Percentiles rank a stretch among this genome's conserved stretches.
phyloP scores from a whole-genome alignment of 2,888 invertebrate species.

The Gastracanthus pulcherrimus region DNA sequence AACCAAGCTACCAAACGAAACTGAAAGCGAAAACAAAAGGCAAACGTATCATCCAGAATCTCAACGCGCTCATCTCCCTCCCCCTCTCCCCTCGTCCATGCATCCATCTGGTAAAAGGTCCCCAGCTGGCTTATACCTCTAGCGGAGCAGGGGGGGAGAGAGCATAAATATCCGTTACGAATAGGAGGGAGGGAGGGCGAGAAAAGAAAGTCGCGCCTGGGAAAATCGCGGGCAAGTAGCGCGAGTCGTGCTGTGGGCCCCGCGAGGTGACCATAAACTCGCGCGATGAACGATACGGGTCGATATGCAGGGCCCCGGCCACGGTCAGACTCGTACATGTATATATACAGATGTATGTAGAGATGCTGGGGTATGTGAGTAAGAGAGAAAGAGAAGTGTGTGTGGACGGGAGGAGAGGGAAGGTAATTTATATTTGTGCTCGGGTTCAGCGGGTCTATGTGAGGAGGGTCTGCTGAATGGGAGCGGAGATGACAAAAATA shows the following conservation, averaged over 20 bases:
- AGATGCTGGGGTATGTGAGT: not conserved
- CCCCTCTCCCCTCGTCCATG: not conserved
- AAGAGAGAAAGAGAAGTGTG: not conserved
- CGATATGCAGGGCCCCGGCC: conserved; percentile 4
- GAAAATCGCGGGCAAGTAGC: conserved; percentile 47
- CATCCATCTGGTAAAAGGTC: not conserved
- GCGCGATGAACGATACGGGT: conserved; percentile 68
- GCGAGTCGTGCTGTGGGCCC: conserved; percentile 29
- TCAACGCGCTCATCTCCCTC: not conserved
- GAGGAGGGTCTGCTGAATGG: not conserved
- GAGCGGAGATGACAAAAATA: too few relatives aligned
- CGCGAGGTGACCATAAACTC: conserved; percentile 65
- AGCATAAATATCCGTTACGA: conserved; percentile 47
- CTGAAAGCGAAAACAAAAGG: not conserved
- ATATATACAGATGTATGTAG: not conserved
- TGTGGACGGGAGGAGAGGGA: not conserved
- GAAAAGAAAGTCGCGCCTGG: conserved; percentile 54
- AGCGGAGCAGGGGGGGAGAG: not conserved
- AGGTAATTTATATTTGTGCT: not conserved
- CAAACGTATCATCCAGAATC: not conserved
- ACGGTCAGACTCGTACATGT: not conserved
- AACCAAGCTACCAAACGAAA: too few relatives aligned
- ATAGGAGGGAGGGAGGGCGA: conserved; percentile 39
- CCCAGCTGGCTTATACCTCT: not conserved
- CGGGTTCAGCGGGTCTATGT: not conserved